Percentiles rank a stretch among this genome's conserved stretches.
These are phyloP conservation scores for Sanderia malayensis DNA, from an alignment of 30 jellyfish, hydroid and myxozoan species.

Conservation along the genomic window DNA sequence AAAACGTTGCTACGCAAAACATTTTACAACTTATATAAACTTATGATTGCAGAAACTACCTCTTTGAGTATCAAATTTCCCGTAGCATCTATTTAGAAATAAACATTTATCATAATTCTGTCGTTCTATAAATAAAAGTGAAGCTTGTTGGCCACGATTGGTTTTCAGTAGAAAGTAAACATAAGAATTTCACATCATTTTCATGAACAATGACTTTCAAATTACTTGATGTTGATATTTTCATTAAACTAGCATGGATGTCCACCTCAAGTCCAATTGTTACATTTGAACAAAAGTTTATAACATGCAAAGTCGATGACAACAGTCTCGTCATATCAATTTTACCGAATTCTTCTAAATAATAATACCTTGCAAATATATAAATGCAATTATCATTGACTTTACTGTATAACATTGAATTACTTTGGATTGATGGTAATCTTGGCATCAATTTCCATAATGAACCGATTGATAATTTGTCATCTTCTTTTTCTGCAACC, in stretches of 20 bases:
- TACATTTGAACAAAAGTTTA: slow-evolving; percentile 26
- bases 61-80: too few relatives aligned
- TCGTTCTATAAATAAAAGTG: slow-evolving; percentile 12
- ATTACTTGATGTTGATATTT: neutral
- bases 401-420: slow-evolving; percentile 20
- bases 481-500: neutral
- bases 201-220: slow-evolving; percentile 1
- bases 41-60: too few relatives aligned
- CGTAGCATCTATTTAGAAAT: too few relatives aligned
- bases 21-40: too few relatives aligned
- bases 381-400: slow-evolving; percentile 29
- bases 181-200: slow-evolving; percentile 2
- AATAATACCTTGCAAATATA: slow-evolving; percentile 24
- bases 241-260: slow-evolving; percentile 16
- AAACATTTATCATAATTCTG: slow-evolving; percentile 8
- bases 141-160: slow-evolving; percentile 34
- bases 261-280: neutral
- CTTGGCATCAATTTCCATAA: slow-evolving; percentile 37
- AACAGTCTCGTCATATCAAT: neutral
- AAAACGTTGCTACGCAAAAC: too few relatives aligned
- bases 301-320: slow-evolving; percentile 19
- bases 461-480: neutral
- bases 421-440: slow-evolving; percentile 13
- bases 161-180: slow-evolving; percentile 32
- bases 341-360: slow-evolving; percentile 12